Percentiles rank a stretch among this genome's conserved stretches.
Evolutionary conservation across 2,797 vertebrate species (phyloP).

Genomic region (Hoplostethus atlanticus): DNA sequence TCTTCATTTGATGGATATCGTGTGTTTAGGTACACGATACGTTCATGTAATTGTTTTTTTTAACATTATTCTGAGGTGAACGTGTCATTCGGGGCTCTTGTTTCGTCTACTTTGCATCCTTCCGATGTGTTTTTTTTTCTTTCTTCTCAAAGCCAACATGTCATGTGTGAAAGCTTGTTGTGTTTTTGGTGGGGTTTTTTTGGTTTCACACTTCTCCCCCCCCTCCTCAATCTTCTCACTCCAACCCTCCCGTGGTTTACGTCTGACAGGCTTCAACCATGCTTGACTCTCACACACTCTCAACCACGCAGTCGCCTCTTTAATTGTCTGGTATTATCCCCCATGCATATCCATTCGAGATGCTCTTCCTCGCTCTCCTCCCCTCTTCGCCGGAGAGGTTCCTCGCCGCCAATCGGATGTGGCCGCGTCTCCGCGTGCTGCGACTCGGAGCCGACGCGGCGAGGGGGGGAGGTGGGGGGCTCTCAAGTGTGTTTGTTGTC

Average conservation of each 20-base stretch:
- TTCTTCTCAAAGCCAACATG: conserved; percentile 51
- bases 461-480: conserved; percentile 9
- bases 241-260: conserved; percentile 73
- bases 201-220: conserved; percentile 63
- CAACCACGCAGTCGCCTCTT: conserved; percentile 77
- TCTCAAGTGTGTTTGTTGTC: conserved; percentile 77
- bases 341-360: conserved; percentile 71
- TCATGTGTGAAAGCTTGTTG: conserved; percentile 72
- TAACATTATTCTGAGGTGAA: no score
- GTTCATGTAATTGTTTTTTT: no score
- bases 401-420: conserved; percentile 55
- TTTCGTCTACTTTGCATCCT: background rate
- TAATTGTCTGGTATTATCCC: conserved; percentile 82
- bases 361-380: conserved; percentile 60
- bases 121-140: conserved; percentile 18
- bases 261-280: conserved; percentile 81
- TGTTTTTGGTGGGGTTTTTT: conserved; percentile 24
- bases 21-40: no score
- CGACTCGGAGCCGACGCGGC: conserved; percentile 30
- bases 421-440: conserved; percentile 51
- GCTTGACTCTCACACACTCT: conserved; percentile 77
- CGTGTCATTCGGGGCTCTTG: no score
- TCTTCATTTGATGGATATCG: no score
- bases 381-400: conserved; percentile 56
- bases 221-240: conserved; percentile 69